Evolutionary conservation across 1,140 invertebrate genomes (phyloP), one percentile per base, ranked within the genome.

Genomic region (Schlechtendalia chinensis): DNA sequence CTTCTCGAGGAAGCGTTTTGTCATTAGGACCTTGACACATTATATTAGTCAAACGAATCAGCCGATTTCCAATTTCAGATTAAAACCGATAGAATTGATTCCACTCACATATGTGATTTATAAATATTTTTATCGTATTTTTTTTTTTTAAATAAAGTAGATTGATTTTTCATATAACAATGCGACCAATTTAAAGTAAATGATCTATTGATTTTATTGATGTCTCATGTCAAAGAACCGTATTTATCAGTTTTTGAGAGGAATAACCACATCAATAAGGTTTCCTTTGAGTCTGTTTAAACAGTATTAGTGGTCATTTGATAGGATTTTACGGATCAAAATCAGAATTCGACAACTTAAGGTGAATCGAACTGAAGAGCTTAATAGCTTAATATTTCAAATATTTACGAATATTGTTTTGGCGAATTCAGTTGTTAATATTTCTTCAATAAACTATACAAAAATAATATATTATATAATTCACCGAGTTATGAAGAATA

Each of bases 11-110:
- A 63, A 79, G 39, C 75, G 59, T 79, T 79, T 79, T 79, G 56
- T 79, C 75, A 79, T 79, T 79, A 63, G 32, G 75, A 63, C 22
- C 75, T 79, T 63, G 75, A 79, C 75, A 63, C 75, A 45, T 79
- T 79, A 58, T 79, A 79, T 79, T 79, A 79, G 75, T 79, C 75
- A 79, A 59, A 79, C 58, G 75, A 39, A 79, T 59, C 75, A 63
- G 72, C 32, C 56, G 72, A 77, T 77, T 77, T 79, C 56, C 75
- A 59, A 79, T 79, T 63, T 79, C 45, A 47, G 75, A 79, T 79
- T 79, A 63, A 79, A 63, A 79, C 32, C 14, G 39, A 61, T 79
- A 10, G 58, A 50, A 47, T 32, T 59, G 54, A 79, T 79, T 79
- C 61, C 24, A 47, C n/a, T 77, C 56, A 39, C 32, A 59, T 45